Evolutionary conservation across 2,797 vertebrate genomes (phyloP).

Genomic region (Liparis tanakae): DNA sequence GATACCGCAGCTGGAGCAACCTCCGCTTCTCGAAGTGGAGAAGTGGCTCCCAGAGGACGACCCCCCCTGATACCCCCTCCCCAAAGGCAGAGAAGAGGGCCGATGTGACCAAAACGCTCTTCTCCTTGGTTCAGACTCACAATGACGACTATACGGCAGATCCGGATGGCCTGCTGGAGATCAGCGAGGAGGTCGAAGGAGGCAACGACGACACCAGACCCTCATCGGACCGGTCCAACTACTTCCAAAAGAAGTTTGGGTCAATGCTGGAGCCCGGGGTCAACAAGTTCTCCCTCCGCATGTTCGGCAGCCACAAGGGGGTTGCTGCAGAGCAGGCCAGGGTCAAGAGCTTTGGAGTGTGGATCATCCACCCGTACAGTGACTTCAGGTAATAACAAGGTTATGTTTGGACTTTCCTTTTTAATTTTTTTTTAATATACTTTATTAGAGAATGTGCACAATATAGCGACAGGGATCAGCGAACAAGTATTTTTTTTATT

Average conservation of each 20-base stretch:
- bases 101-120: conserved; percentile 73
- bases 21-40: conserved; percentile 77
- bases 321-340: conserved; percentile 93
- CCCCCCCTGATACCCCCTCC: conserved; percentile 67
- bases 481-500: too few species aligned
- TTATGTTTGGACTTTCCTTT: not conserved
- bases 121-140: conserved; percentile 75
- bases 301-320: conserved; percentile 96
- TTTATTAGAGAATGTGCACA: too few species aligned
- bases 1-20: conserved; percentile 70
- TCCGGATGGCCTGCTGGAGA: conserved; percentile 69
- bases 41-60: conserved; percentile 69
- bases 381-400: conserved; percentile 89
- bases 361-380: conserved; percentile 98
- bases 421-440: too few species aligned
- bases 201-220: conserved; percentile 46
- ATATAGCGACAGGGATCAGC: too few species aligned
- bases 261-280: conserved; percentile 92
- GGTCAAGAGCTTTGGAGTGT: conserved; percentile 91
- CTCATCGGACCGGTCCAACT: conserved; percentile 66
- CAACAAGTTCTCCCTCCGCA: conserved; percentile 97
- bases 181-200: conserved; percentile 49
- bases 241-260: conserved; percentile 87
- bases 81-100: conserved; percentile 60
- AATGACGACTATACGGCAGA: conserved; percentile 75